phyloP scores from a whole-genome alignment of 2,888 invertebrate genomes.

The Capitulum mitella region DNA sequence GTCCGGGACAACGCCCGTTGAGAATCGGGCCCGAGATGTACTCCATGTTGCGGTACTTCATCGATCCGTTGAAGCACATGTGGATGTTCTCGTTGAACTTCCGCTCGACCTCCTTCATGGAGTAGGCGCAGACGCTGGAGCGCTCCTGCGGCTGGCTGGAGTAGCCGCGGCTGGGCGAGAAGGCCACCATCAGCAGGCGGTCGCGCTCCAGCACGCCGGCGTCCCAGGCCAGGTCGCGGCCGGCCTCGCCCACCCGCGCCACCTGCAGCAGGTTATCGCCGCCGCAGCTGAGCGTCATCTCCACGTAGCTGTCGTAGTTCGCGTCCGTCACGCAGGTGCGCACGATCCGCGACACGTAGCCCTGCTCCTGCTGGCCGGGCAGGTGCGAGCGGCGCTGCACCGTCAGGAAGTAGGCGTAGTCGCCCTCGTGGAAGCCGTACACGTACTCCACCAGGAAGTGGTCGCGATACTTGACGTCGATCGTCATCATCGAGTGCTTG shows the following conservation, averaged over 20 bases:
- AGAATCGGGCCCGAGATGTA: conserved; percentile 84
- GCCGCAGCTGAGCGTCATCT: conserved; percentile 84
- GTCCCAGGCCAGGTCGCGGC: conserved; percentile 68
- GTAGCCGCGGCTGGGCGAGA: conserved; percentile 82
- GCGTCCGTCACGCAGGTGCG: conserved; percentile 90
- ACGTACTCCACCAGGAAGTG: conserved; percentile 92
- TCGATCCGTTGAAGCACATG: conserved; percentile 92
- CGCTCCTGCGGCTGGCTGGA: conserved; percentile 70
- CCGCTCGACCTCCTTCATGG: conserved; percentile 78
- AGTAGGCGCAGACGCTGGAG: conserved; percentile 88
- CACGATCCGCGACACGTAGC: conserved; percentile 80
- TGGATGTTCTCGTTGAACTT: conserved; percentile 94
- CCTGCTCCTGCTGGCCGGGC: conserved; percentile 77
- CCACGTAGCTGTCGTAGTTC: conserved; percentile 93
- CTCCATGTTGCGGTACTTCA: conserved; percentile 82
- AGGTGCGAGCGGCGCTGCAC: conserved; percentile 87
- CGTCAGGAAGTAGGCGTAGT: conserved; percentile 90
- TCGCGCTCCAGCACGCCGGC: conserved; percentile 69
- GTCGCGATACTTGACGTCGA: conserved; percentile 87
- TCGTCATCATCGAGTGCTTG: conserved; percentile 75
- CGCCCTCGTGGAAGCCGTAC: conserved; percentile 89
- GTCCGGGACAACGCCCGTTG: conserved; percentile 81
- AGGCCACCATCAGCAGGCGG: conserved; percentile 75
- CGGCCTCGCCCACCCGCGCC: conserved; percentile 83
- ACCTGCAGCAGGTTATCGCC: conserved; percentile 82